These are phyloP conservation scores for Eidolon helvum DNA, from an alignment of 2,113 vertebrate species.

Conservation along the genomic window DNA sequence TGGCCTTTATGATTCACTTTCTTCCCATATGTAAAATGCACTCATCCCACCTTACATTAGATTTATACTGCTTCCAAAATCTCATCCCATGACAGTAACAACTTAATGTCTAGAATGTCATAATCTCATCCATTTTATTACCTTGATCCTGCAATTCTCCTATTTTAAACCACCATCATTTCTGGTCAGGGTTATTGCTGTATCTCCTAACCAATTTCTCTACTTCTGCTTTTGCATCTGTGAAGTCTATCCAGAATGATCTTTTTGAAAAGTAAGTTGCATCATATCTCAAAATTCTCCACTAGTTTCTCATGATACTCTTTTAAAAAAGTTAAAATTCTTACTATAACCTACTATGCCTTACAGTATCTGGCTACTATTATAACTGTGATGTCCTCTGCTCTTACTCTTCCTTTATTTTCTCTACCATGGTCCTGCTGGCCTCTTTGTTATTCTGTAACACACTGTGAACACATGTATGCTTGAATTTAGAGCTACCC, in stretches of 20 bases:
- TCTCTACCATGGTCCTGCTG: neutral
- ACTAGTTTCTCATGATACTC: neutral
- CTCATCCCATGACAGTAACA: neutral
- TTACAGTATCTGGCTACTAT: neutral
- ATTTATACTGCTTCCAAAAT: neutral
- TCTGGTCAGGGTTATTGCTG: neutral
- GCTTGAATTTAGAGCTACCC: neutral
- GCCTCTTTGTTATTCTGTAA: neutral
- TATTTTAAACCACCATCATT: neutral
- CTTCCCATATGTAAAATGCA: neutral
- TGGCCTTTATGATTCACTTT: neutral
- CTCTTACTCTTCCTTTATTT: neutral
- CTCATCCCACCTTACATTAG: no score
- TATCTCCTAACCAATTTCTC: neutral
- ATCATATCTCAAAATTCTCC: neutral
- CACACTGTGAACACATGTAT: neutral
- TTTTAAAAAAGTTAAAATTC: neutral
- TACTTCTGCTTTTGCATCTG: no score
- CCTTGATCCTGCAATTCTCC: neutral
- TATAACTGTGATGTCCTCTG: neutral
- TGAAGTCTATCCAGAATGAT: neutral
- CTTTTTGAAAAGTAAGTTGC: neutral
- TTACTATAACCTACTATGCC: neutral
- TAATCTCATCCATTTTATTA: neutral
- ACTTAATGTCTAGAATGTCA: neutral